These are phyloP conservation scores for Aegotheles bennettii DNA, from an alignment of 2,113 vertebrate genomes.

Conservation along the genomic window DNA sequence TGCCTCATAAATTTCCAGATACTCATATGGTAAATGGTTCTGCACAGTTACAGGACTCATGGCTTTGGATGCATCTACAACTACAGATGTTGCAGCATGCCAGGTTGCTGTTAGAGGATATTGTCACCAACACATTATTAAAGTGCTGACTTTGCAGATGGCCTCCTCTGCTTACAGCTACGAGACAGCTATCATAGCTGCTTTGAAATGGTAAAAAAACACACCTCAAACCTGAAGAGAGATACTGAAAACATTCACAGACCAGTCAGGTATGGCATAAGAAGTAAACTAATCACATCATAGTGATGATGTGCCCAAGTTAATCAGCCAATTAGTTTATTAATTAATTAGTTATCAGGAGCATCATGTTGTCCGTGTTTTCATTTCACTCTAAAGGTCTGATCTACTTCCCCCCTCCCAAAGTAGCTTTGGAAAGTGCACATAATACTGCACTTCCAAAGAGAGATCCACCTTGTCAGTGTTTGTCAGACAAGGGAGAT, in stretches of 20 bases:
- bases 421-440: background rate
- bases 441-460: background rate
- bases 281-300: background rate
- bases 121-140: background rate
- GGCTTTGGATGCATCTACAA: background rate
- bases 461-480: rapidly evolving
- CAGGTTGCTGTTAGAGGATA: background rate
- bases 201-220: background rate
- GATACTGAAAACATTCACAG: background rate
- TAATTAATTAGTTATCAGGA: background rate
- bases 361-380: background rate
- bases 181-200: rapidly evolving
- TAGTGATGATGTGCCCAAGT: background rate
- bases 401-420: background rate
- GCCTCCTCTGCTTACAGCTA: background rate
- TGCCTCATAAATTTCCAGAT: background rate
- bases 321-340: background rate
- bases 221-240: background rate
- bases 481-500: background rate
- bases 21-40: background rate
- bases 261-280: rapidly evolving
- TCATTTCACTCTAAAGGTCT: background rate
- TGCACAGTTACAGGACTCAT: rapidly evolving
- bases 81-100: background rate
- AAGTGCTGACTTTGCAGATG: background rate